Evolutionary conservation across 1,140 invertebrate species (phyloP), one percentile per base, ranked within the genome.

Genomic region (Brachionus rotundiformis): DNA sequence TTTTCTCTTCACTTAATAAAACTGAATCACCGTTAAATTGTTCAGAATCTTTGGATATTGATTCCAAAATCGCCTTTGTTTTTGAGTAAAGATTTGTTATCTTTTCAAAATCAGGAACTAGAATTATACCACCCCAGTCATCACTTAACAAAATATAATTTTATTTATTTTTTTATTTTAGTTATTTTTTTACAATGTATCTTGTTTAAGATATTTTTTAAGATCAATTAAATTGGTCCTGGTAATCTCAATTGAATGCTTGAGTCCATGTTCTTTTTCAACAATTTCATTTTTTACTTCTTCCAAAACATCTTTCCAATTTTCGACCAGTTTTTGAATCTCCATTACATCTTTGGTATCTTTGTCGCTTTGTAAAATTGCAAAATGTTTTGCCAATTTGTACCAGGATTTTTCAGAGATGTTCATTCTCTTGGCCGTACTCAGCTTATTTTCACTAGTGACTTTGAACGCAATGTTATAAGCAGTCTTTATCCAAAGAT

Each of bases 391-490:
- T 19, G 86, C 86, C 11, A 88, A 82, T 83, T 87, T 86, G 1
- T 84, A 84, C 87, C 87, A 88, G 0, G 85, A 82, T 82, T 87
- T 88, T 82, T 88, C 87, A 81, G 83, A 83, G 1, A 88, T 83
- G 81, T 87, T 85, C 11, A 88, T 82, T 7, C 86, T 84, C 65
- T 87, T 87, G 44, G 86, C 86, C 3, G 87, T 87, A 31, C 83
- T 85, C 27, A 88, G 82, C 33, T 85, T 82, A 27, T 84, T 83
- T 75, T 88, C 87, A 41, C 86, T 85, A 25, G 85, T 87, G 10
- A 88, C 87, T 85, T 88, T 88, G 7, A 87, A 83, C 49, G 87
- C 86, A 10, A 88, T 84, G 82, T 85, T 85, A 82, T 88, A 87
- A 6, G 87, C 84, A 23, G 87, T 86, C 19, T 84, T 85, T 77